Conservation (phyloP, 2,113 vertebrate species). For the Eulemur macaco region DNA sequence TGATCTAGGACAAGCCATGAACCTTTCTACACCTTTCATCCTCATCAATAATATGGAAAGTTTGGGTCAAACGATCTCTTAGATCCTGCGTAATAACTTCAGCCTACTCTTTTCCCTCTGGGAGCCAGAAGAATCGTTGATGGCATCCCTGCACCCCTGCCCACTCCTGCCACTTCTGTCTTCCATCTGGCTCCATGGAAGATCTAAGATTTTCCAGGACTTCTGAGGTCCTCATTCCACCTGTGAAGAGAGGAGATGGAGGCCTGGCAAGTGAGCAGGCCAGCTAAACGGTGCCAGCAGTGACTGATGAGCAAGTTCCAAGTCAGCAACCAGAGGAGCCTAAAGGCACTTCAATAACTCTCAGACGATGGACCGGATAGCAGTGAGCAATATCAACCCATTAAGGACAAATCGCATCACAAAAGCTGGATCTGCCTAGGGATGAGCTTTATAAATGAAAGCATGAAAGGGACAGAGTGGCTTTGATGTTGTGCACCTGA, state of each 20-base stretch:
- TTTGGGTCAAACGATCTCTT: background rate
- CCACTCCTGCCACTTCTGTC: background rate
- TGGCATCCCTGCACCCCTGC: fast-evolving
- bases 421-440: constrained; percentile 26
- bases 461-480: constrained; percentile 25
- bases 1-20: background rate
- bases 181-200: background rate
- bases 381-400: background rate
- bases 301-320: background rate
- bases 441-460: constrained; percentile 38
- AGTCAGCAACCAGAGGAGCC: background rate
- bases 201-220: background rate
- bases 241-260: background rate
- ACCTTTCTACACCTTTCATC: background rate
- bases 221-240: background rate
- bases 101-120: background rate
- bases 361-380: background rate
- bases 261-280: background rate
- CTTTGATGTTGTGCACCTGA: constrained; percentile 18
- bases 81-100: background rate
- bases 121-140: background rate
- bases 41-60: background rate
- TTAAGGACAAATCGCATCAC: background rate
- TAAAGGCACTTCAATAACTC: background rate
- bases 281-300: background rate